Evolutionary conservation across 2,113 vertebrate species (phyloP), one percentile per base, ranked within the genome.

Genomic region (Sorex fumeus): DNA sequence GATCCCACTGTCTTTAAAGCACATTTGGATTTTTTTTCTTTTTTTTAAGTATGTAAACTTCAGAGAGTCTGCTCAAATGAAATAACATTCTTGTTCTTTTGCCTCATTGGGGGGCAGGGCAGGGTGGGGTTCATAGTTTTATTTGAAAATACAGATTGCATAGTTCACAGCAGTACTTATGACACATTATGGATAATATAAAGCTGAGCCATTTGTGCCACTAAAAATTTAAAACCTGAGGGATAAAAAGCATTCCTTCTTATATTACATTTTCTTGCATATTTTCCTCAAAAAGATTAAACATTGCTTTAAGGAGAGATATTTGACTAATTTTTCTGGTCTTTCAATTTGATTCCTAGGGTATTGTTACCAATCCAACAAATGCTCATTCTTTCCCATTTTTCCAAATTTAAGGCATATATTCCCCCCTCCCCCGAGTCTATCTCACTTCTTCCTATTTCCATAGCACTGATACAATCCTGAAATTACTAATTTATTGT

Each of bases 1-100:
- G 6, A 6, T 91, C 81, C 78, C 77, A 74, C 25, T 91, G 91
- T 40, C 94, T 91, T 94, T 74, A 95, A 96, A 95, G 88, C 87
- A 94, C 85, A 21, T 40, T 40, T 40, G 40, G 40, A 40, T 40
- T 40, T 40, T 53, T 2, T 83, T 88, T 75, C 7, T 40, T 40
- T 53, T 2, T 83, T 88, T 75, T 0, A 93, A 92, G 30, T 94
- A 86, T 87, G 16, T 85, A 82, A 93, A 91, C 60, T 88, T 80
- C 80, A 30, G 62, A 95, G 95, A 83, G 28, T 95, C 64, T 50
- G 30, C 60, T 69, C 47, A 27, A 89, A 64, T 50, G 34, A 69
- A 69, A 45, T 71, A 47, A 32, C 74, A 1, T 90, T 93, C 57
- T 77, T 90, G 45, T 81, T 92, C 40, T 87, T 91, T 70, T 91